These are phyloP conservation scores for Cantharis rustica DNA, from an alignment of 2,888 invertebrate species.

Conservation along the genomic window DNA sequence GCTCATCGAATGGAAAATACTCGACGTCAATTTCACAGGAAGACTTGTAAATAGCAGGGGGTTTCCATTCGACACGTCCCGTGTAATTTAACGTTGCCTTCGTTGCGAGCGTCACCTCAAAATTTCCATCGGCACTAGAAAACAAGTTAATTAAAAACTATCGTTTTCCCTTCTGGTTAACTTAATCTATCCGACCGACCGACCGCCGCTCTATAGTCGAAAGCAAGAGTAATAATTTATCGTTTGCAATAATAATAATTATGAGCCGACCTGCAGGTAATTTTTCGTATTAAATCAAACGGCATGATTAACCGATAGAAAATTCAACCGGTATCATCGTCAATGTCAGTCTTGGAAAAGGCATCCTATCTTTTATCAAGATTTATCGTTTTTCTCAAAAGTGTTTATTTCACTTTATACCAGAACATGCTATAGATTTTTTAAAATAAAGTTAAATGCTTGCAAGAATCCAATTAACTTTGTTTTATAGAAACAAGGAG, in stretches of 20 bases:
- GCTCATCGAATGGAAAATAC: conserved; percentile 86
- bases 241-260: too few species aligned
- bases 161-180: not conserved
- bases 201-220: too few species aligned
- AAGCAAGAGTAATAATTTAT: too few species aligned
- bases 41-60: conserved; percentile 91
- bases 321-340: conserved; percentile 16
- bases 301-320: conserved; percentile 1
- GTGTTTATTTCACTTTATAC: not conserved
- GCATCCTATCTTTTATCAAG: conserved; percentile 9
- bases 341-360: conserved; percentile 3
- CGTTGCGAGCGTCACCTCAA: conserved; percentile 82
- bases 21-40: conserved; percentile 86
- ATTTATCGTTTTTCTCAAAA: conserved; percentile 9
- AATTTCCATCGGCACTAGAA: conserved; percentile 80
- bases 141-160: conserved; percentile 15
- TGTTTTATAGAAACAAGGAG: not conserved
- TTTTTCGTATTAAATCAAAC: conserved; percentile 14
- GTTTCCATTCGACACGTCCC: conserved; percentile 87
- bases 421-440: not conserved
- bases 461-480: not conserved
- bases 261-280: not conserved
- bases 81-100: conserved; percentile 81
- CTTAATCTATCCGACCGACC: not conserved
- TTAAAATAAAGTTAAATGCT: not conserved